phyloP scores from a whole-genome alignment of 2,888 invertebrate species.

The Chrysomela aeneicollis region DNA sequence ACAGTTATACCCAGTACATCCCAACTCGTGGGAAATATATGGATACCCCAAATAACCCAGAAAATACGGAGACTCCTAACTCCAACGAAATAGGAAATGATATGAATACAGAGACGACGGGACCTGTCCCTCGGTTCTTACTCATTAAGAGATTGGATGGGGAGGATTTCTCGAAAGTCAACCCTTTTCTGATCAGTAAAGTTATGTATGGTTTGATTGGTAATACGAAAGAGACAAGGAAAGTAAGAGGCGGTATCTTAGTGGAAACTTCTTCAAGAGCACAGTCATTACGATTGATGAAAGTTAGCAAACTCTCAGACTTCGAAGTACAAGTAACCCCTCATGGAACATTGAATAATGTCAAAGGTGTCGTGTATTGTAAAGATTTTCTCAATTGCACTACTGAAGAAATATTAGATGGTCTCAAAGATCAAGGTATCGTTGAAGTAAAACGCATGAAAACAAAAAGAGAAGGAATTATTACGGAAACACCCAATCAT shows the following conservation, averaged over 20 bases:
- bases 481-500: not conserved
- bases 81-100: not conserved
- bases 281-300: conserved; percentile 4
- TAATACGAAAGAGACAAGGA: conserved; percentile 1
- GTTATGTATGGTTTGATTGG: conserved; percentile 18
- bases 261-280: conserved; percentile 8
- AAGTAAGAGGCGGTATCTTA: conserved; percentile 13
- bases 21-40: conserved; percentile 3
- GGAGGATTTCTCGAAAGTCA: conserved; percentile 14
- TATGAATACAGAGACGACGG: not conserved
- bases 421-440: conserved; percentile 15
- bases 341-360: conserved; percentile 2
- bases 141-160: conserved; percentile 13
- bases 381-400: conserved; percentile 11
- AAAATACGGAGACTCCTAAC: conserved; percentile 4
- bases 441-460: conserved; percentile 7
- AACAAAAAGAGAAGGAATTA: not conserved
- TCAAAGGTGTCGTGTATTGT: not conserved
- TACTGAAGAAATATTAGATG: conserved; percentile 8
- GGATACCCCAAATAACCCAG: not conserved
- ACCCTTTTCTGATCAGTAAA: conserved; percentile 7
- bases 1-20: not conserved
- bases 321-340: conserved; percentile 8
- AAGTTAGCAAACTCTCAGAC: conserved; percentile 1
- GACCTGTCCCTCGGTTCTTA: conserved; percentile 7